Percentiles rank a stretch among this genome's conserved stretches.
phyloP scores from a whole-genome alignment of 2,888 invertebrate species.

The Steinernema hermaphroditum region DNA sequence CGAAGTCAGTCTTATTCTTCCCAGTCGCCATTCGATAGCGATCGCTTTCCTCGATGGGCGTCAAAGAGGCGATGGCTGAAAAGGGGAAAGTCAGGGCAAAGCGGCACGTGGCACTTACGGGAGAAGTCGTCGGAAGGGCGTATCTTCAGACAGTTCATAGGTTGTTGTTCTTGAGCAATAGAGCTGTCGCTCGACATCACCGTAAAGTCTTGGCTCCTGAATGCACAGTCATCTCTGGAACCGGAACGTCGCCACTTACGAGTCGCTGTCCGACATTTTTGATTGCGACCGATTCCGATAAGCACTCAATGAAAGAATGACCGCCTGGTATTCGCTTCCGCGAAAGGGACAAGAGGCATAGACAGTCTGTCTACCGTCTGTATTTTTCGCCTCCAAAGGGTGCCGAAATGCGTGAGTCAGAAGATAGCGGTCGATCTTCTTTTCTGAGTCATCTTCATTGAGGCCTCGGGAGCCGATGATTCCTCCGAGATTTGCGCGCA shows the following conservation, averaged over 20 bases:
- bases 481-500: too few species aligned
- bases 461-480: too few species aligned
- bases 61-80: background rate
- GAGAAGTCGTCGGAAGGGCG: background rate
- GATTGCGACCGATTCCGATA: background rate
- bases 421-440: too few species aligned
- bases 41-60: constrained; percentile 2
- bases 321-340: too few species aligned
- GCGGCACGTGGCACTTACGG: background rate
- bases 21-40: background rate
- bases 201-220: background rate
- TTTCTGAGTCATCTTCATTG: too few species aligned
- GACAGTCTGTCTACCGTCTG: too few species aligned
- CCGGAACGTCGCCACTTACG: background rate
- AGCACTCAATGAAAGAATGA: background rate
- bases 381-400: too few species aligned
- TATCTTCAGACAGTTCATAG: background rate
- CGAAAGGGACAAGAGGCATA: too few species aligned
- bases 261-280: constrained; percentile 10
- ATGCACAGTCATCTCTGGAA: too few species aligned
- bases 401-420: too few species aligned
- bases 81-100: background rate
- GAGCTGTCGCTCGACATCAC: background rate
- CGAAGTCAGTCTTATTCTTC: background rate
- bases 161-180: background rate